Conservation (phyloP, 2,888 invertebrate species). For the Callinectes sapidus region DNA sequence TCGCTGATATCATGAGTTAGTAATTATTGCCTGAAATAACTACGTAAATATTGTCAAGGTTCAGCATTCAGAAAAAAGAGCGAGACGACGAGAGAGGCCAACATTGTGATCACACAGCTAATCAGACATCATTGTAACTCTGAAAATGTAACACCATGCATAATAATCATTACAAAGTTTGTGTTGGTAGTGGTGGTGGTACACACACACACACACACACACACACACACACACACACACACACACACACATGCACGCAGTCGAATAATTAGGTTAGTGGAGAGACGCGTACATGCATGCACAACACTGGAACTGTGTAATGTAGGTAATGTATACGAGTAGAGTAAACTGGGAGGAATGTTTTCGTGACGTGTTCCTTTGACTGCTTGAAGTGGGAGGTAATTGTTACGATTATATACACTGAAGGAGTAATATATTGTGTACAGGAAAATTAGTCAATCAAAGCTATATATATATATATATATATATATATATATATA, state of each 20-base stretch:
- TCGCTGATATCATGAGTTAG: background rate
- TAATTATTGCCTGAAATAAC: too few species aligned
- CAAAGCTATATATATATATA: too few species aligned
- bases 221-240: background rate
- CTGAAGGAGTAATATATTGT: background rate
- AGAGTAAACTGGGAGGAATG: background rate
- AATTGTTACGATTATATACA: background rate
- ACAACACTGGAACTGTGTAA: background rate
- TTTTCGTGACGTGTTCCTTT: background rate
- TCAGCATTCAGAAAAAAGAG: background rate
- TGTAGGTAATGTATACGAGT: background rate
- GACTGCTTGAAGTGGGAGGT: background rate
- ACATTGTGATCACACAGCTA: background rate
- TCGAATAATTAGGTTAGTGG: background rate
- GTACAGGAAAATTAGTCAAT: background rate
- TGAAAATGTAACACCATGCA: background rate
- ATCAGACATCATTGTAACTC: background rate
- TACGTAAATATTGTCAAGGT: background rate
- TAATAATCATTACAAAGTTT: slow-evolving; percentile 1
- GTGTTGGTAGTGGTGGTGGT: background rate
- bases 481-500: too few species aligned
- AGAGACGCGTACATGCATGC: background rate
- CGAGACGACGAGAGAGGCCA: background rate
- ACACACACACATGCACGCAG: background rate
- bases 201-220: background rate